phyloP scores from a whole-genome alignment of 2,888 invertebrate species.

The Boloria euphrosyne region DNA sequence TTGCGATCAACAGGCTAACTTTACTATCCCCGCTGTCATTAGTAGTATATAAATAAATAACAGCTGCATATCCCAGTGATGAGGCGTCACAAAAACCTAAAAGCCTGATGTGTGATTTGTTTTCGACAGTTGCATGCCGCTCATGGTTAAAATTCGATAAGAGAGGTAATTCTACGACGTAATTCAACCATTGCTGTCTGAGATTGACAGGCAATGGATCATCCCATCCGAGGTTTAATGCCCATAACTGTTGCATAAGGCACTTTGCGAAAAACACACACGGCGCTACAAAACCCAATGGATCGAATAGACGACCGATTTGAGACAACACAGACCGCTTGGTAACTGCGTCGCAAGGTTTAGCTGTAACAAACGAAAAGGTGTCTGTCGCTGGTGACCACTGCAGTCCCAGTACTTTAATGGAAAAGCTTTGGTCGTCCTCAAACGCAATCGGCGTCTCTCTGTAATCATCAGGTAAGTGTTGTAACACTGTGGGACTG shows the following conservation, averaged over 20 bases:
- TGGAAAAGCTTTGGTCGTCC: background rate
- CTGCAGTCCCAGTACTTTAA: background rate
- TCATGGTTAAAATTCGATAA: too few species aligned
- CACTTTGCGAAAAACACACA: slow-evolving; percentile 26
- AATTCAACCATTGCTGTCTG: background rate
- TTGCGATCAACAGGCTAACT: slow-evolving; percentile 10
- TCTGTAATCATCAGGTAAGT: slow-evolving; percentile 2
- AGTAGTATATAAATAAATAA: background rate
- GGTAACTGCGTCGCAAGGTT: background rate
- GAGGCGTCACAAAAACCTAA: background rate
- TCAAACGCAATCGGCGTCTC: background rate
- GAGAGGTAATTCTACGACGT: too few species aligned
- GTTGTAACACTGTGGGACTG: background rate
- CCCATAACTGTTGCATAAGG: slow-evolving; percentile 23
- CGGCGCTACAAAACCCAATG: slow-evolving; percentile 28
- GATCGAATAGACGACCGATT: slow-evolving; percentile 21
- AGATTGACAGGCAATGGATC: background rate
- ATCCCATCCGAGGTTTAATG: background rate
- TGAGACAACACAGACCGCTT: background rate
- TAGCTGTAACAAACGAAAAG: background rate
- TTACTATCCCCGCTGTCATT: background rate
- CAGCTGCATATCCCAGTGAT: background rate
- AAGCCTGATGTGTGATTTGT: too few species aligned
- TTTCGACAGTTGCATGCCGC: too few species aligned
- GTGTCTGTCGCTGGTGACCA: background rate